Conservation (phyloP, 2,113 vertebrate species). For the Corythornis cristatus region DNA sequence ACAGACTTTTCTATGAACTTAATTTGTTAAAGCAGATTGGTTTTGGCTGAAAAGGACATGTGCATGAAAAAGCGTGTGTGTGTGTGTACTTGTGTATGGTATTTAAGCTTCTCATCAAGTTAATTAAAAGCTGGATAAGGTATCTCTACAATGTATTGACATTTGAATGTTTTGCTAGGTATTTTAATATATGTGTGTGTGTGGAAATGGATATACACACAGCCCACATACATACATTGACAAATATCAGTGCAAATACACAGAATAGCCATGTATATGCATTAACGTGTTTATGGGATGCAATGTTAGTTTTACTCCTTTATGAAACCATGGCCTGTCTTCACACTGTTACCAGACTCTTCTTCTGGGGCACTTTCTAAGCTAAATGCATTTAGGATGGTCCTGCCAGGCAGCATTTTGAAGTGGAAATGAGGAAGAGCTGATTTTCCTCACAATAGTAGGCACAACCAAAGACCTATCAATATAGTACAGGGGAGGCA, state of each 20-base stretch:
- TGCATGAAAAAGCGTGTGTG: accelerated
- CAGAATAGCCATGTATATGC: background rate
- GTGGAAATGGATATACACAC: background rate
- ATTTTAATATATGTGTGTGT: accelerated
- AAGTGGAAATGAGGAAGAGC: background rate
- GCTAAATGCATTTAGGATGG: background rate
- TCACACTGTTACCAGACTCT: background rate
- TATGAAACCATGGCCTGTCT: background rate
- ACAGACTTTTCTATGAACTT: background rate
- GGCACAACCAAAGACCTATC: conserved; percentile 23
- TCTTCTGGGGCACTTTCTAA: background rate
- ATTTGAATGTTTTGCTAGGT: background rate
- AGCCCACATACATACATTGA: background rate
- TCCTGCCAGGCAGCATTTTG: background rate
- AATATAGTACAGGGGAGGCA: background rate
- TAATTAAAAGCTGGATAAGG: background rate
- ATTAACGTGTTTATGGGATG: background rate
- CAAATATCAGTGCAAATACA: too few relatives aligned
- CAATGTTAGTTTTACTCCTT: background rate
- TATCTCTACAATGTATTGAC: background rate
- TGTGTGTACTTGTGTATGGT: background rate
- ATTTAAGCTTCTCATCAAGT: background rate
- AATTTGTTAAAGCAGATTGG: background rate
- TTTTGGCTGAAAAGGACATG: background rate
- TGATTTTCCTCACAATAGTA: conserved; percentile 2